Conservation (phyloP, 2,113 vertebrate species). For the Crotalus viridis region DNA sequence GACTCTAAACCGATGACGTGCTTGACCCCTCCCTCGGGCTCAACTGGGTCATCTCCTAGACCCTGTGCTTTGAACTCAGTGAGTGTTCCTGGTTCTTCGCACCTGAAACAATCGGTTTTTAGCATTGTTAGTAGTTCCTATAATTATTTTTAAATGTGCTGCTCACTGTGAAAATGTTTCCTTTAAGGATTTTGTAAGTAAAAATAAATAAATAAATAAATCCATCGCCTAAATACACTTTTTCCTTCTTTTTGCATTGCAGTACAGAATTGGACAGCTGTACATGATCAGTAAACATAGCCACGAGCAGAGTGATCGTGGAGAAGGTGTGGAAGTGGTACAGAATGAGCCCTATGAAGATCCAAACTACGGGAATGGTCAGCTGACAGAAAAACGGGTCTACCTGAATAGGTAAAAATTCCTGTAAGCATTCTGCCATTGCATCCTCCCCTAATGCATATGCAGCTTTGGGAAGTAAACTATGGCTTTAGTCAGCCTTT, state of each 20-base stretch:
- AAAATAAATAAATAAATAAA: not conserved
- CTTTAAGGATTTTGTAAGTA: not conserved
- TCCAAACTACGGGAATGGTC: conserved; percentile 88
- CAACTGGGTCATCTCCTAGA: not conserved
- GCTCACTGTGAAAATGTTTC: accelerated
- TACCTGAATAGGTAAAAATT: conserved; percentile 92
- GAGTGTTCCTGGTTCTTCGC: not conserved
- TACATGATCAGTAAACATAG: conserved; percentile 98
- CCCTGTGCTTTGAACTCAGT: not conserved
- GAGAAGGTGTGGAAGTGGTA: conserved; percentile 95
- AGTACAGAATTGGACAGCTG: conserved; percentile 87
- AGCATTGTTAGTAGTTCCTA: accelerated
- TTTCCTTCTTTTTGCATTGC: conserved; percentile 55
- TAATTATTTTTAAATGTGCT: conserved; percentile 9
- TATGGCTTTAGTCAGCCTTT: not conserved
- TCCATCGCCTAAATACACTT: not conserved
- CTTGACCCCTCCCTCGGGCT: not conserved
- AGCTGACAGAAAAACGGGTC: conserved; percentile 94
- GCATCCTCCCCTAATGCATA: not conserved
- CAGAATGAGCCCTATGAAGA: conserved; percentile 91
- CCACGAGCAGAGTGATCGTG: conserved; percentile 92
- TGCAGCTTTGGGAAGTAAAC: not conserved
- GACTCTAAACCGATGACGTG: not conserved
- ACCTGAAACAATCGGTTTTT: not conserved
- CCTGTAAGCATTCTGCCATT: not conserved